A percentile compares a stretch with the other conserved stretches of the same genome.
These are phyloP conservation scores for Drosophila parvula DNA, from an alignment of 1,140 invertebrate genomes.

Conservation along the genomic window DNA sequence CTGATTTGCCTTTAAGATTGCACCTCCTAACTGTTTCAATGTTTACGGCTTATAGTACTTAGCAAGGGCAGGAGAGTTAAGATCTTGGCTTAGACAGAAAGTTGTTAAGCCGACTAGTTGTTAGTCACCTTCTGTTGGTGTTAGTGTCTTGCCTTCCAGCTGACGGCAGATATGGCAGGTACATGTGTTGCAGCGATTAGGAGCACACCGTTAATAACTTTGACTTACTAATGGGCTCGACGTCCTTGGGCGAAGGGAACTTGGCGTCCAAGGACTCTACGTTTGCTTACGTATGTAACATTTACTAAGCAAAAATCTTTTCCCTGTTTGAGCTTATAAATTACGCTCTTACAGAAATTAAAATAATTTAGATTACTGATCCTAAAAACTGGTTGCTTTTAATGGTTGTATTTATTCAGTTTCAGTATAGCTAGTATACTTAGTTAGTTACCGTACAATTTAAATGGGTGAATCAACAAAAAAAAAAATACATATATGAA, in stretches of 20 bases:
- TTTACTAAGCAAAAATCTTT: background rate
- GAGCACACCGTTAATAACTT: slow-evolving; percentile 20
- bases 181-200: slow-evolving; percentile 18
- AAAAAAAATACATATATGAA: too few relatives aligned
- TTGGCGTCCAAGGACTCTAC: background rate
- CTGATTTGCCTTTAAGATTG: slow-evolving; percentile 75
- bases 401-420: too few relatives aligned
- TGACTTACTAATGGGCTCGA: background rate
- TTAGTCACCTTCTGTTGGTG: slow-evolving; percentile 23
- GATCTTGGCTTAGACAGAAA: slow-evolving; percentile 28
- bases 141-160: background rate
- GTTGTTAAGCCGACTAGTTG: slow-evolving; percentile 48
- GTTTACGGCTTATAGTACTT: slow-evolving; percentile 53
- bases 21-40: slow-evolving; percentile 28
- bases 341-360: background rate
- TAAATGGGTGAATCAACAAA: background rate
- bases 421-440: background rate
- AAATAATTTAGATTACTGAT: background rate
- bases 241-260: background rate
- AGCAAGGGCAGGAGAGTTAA: background rate
- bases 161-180: slow-evolving; percentile 5
- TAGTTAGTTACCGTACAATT: background rate
- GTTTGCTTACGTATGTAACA: background rate
- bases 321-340: background rate
- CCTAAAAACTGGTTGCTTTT: background rate